A percentile compares a stretch with the other conserved stretches of the same genome.
Evolutionary conservation across 2,113 vertebrate species (phyloP).

Genomic region (Zosterops borbonicus): DNA sequence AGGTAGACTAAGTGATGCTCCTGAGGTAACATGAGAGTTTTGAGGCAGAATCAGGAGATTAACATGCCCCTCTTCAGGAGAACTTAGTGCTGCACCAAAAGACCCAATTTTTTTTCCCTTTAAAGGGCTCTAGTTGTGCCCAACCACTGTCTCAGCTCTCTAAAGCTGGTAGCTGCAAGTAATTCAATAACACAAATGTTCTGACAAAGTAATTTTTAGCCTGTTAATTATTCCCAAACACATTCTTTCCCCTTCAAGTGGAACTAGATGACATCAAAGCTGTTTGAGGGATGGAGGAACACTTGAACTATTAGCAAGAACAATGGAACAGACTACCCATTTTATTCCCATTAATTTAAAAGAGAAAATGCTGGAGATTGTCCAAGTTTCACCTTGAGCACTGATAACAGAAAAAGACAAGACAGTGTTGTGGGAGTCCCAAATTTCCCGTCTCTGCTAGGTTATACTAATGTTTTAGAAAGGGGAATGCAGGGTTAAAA

Average conservation of each 20-base stretch:
- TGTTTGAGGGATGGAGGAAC: conserved; percentile 50
- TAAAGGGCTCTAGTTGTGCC: conserved; percentile 22
- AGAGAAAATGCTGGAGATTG: neutral
- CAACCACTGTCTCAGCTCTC: conserved; percentile 9
- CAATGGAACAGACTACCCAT: conserved; percentile 29
- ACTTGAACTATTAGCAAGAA: conserved; percentile 57
- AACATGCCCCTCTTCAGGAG: neutral
- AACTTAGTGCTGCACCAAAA: neutral
- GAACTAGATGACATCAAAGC: conserved; percentile 64
- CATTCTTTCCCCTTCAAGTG: conserved; percentile 62
- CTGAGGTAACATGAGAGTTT: neutral
- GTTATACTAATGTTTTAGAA: neutral
- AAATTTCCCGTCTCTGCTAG: neutral
- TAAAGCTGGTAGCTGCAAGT: conserved; percentile 58
- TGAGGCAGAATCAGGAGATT: neutral
- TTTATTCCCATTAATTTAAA: conserved; percentile 46
- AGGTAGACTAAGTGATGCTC: neutral
- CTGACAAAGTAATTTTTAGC: conserved; percentile 68
- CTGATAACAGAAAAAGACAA: neutral
- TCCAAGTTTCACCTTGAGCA: neutral
- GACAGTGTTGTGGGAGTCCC: neutral
- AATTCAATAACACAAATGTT: conserved; percentile 58
- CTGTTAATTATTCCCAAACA: conserved; percentile 67
- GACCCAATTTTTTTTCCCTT: neutral
- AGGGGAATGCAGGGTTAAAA: neutral